Percentiles rank a stretch among this genome's conserved stretches.
Evolutionary conservation across 2,888 invertebrate genomes (phyloP).

Genomic region (Leistus spinibarbis): DNA sequence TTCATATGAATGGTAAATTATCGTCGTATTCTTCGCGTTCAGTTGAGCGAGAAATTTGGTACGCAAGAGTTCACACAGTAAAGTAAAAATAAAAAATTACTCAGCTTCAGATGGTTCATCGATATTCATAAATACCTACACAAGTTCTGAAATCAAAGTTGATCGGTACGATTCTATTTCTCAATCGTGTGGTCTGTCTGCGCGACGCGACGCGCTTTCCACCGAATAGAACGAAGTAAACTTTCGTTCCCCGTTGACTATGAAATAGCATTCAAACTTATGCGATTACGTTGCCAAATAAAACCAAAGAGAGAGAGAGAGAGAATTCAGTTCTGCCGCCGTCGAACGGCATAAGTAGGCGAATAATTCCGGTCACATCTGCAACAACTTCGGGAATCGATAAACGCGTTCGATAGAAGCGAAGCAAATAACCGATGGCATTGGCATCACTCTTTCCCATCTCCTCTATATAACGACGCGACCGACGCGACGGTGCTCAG

Average conservation of each 20-base stretch:
- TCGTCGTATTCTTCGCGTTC: background rate
- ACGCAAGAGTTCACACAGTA: background rate
- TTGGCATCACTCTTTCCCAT: background rate
- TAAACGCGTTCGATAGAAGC: constrained; percentile 39
- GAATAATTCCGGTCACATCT: constrained; percentile 51
- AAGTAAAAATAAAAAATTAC: constrained; percentile 16
- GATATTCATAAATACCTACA: constrained; percentile 34
- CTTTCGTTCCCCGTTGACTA: constrained; percentile 41
- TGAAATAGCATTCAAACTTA: constrained; percentile 52
- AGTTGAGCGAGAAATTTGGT: background rate
- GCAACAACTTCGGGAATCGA: constrained; percentile 51
- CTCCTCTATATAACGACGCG: background rate
- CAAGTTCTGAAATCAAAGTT: constrained; percentile 37
- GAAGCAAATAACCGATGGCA: constrained; percentile 27
- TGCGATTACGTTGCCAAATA: constrained; percentile 48
- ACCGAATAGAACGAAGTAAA: constrained; percentile 34
- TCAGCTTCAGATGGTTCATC: constrained; percentile 9
- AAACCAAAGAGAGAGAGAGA: constrained; percentile 37
- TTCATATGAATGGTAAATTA: background rate
- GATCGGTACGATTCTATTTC: constrained; percentile 39
- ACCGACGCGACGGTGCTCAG: background rate
- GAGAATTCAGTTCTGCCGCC: too few relatives aligned
- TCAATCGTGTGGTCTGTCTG: constrained; percentile 35
- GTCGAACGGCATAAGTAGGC: constrained; percentile 47
- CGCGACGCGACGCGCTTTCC: too few relatives aligned